phyloP scores from a whole-genome alignment of 2,113 vertebrate genomes.

The Tragelaphus buxtoni region DNA sequence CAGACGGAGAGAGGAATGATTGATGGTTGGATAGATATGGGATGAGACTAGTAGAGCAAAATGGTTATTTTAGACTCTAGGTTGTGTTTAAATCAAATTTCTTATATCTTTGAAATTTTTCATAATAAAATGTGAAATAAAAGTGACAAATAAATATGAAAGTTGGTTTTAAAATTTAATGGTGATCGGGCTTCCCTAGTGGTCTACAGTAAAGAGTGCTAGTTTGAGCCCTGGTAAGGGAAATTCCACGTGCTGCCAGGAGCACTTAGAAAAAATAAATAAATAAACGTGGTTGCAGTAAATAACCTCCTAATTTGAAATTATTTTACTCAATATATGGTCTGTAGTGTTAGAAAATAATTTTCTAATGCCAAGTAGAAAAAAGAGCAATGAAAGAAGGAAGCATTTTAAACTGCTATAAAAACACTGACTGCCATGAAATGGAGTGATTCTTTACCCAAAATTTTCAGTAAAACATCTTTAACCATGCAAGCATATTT shows the following conservation, averaged over 20 bases:
- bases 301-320: not conserved
- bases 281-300: not conserved
- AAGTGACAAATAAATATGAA: not conserved
- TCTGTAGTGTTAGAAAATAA: not conserved
- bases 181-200: not conserved
- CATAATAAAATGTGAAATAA: not conserved
- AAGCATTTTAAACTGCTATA: not conserved
- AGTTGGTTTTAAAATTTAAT: not conserved
- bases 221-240: not conserved
- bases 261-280: not conserved
- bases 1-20: not conserved
- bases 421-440: not conserved
- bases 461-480: not conserved
- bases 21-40: not conserved
- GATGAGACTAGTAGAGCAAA: not conserved
- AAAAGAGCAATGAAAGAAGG: not conserved
- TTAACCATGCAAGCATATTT: not conserved
- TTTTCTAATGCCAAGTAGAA: not conserved
- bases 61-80: not conserved
- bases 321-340: not conserved
- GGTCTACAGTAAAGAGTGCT: not conserved
- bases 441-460: not conserved
- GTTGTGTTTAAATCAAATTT: not conserved
- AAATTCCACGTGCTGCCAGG: fast-evolving
- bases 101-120: not conserved